phyloP scores from a whole-genome alignment of 2,888 invertebrate species.

The Drosophila cracens region DNA sequence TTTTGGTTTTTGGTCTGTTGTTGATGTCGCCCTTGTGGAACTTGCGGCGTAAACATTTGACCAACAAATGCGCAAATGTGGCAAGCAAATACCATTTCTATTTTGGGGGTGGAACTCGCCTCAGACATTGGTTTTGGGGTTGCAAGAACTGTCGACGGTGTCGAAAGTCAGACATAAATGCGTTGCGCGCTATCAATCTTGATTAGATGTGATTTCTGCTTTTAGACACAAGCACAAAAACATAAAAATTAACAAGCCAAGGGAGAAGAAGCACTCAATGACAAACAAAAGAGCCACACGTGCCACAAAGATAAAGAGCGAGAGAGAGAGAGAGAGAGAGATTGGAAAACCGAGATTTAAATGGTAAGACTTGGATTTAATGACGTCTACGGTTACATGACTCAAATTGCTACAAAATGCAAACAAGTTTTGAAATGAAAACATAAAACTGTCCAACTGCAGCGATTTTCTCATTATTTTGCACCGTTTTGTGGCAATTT shows the following conservation, averaged over 20 bases:
- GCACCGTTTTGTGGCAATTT: constrained; percentile 83
- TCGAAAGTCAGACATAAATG: constrained; percentile 75
- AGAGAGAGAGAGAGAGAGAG: background rate
- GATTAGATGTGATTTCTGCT: constrained; percentile 85
- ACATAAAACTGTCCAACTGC: constrained; percentile 81
- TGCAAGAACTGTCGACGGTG: constrained; percentile 34
- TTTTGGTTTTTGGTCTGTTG: constrained; percentile 25
- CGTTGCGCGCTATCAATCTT: constrained; percentile 85
- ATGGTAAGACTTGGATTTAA: constrained; percentile 49
- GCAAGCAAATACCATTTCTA: constrained; percentile 21
- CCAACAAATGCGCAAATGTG: constrained; percentile 68
- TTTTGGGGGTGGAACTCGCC: constrained; percentile 43
- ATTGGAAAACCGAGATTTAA: constrained; percentile 14
- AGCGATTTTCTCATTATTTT: constrained; percentile 80
- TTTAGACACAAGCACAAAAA: constrained; percentile 61
- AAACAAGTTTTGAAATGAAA: constrained; percentile 81
- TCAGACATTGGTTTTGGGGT: constrained; percentile 15
- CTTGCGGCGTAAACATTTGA: constrained; percentile 73
- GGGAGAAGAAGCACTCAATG: constrained; percentile 19
- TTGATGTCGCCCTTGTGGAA: constrained; percentile 46
- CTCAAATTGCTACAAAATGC: constrained; percentile 60
- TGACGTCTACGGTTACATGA: constrained; percentile 68
- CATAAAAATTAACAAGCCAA: constrained; percentile 68
- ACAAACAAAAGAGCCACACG: constrained; percentile 64
- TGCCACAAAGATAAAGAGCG: constrained; percentile 36